Percentiles rank a stretch among this genome's conserved stretches.
Evolutionary conservation across 2,113 vertebrate species (phyloP).

Genomic region (Nesoenas mayeri): DNA sequence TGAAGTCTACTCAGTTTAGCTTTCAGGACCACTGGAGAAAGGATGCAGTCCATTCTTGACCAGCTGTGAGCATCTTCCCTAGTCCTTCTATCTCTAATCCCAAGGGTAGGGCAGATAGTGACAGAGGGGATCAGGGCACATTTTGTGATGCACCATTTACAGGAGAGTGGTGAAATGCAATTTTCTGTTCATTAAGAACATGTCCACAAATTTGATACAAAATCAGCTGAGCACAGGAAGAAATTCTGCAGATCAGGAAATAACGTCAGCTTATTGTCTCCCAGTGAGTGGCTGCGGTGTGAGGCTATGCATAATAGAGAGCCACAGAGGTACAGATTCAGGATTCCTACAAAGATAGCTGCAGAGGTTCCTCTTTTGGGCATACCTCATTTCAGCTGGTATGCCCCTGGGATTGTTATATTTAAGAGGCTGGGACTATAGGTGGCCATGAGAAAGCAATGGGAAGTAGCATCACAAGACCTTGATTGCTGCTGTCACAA

Average conservation of each 20-base stretch:
- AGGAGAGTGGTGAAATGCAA: neutral
- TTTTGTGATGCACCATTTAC: neutral
- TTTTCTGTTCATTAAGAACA: neutral
- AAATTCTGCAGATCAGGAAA: neutral
- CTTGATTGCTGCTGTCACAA: neutral
- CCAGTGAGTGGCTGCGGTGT: neutral
- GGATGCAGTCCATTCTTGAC: neutral
- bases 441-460: neutral
- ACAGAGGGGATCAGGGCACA: neutral
- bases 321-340: neutral
- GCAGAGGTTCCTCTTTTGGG: neutral
- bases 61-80: neutral
- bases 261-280: neutral
- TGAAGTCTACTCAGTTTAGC: neutral
- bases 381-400: neutral
- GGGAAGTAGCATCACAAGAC: neutral
- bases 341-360: neutral
- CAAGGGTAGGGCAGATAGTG: accelerated
- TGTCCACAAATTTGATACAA: neutral
- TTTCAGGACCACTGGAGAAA: neutral
- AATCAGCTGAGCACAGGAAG: neutral
- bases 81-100: neutral
- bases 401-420: neutral
- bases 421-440: neutral
- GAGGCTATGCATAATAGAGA: neutral